A percentile compares a stretch with the other conserved stretches of the same genome.
Evolutionary conservation across 2,797 vertebrate genomes (phyloP).

Genomic region (Leptatherina wallacei): DNA sequence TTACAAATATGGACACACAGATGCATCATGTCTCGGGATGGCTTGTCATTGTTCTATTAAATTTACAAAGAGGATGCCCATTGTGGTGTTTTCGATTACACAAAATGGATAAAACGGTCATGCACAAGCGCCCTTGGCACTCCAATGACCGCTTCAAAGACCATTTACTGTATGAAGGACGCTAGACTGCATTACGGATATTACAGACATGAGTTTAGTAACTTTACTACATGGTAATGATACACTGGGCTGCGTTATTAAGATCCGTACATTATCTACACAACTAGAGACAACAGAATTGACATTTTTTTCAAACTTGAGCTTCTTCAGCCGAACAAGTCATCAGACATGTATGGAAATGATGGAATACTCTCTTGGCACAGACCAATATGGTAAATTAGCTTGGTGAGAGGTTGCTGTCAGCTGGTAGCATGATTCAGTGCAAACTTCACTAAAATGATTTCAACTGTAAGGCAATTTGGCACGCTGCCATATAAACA

Average conservation of each 20-base stretch:
- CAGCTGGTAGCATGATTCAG: slow-evolving; percentile 22
- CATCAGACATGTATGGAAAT: slow-evolving; percentile 1
- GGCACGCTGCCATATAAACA: slow-evolving; percentile 13
- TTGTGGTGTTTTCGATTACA: not conserved
- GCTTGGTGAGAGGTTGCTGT: slow-evolving; percentile 26
- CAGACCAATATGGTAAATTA: slow-evolving; percentile 6
- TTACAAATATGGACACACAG: not conserved
- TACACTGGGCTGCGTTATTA: not conserved
- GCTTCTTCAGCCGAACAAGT: not conserved
- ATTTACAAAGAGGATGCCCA: not conserved
- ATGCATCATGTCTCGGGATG: not conserved
- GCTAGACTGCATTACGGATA: not conserved
- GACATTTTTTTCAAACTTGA: not conserved
- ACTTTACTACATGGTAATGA: not conserved
- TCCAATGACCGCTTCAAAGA: not conserved
- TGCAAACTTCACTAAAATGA: slow-evolving; percentile 20
- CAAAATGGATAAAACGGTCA: not conserved
- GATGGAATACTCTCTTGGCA: slow-evolving; percentile 14
- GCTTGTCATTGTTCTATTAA: not conserved
- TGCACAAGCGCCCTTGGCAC: not conserved
- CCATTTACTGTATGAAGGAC: not conserved
- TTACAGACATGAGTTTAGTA: not conserved
- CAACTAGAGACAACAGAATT: not conserved
- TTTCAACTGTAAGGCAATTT: slow-evolving; percentile 22
- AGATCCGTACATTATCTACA: not conserved